Conservation (phyloP, 2,113 vertebrate species). For the Eptatretus burgeri region DNA sequence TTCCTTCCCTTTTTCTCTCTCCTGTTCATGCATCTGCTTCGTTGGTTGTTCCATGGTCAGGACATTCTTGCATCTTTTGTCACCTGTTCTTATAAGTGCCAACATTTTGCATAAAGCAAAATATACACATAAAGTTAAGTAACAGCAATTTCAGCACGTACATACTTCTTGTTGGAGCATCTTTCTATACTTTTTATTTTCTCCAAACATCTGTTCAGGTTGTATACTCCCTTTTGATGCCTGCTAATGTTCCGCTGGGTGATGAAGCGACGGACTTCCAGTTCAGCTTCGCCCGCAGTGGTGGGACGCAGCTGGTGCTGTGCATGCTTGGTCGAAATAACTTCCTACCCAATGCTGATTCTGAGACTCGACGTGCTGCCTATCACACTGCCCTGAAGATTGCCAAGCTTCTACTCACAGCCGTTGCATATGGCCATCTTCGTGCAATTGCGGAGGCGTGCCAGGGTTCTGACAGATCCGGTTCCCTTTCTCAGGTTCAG, state of each 20-base stretch:
- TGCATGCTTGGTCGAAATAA: conserved; percentile 98
- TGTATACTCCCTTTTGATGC: conserved; percentile 96
- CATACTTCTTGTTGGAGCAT: conserved; percentile 9
- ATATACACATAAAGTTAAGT: too few species aligned
- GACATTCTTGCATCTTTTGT: too few species aligned
- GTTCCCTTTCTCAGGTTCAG: conserved; percentile 57
- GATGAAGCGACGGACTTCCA: conserved; percentile 95
- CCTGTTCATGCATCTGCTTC: too few species aligned
- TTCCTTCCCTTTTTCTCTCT: too few species aligned
- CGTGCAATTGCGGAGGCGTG: conserved; percentile 85
- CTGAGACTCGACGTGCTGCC: conserved; percentile 82
- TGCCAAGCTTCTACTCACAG: conserved; percentile 72
- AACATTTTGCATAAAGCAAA: too few species aligned
- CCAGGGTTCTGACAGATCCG: conserved; percentile 62
- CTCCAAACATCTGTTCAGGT: conserved; percentile 23
- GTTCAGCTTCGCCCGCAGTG: conserved; percentile 87
- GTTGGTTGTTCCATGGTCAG: too few species aligned
- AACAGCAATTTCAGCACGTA: background rate
- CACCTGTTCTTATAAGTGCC: too few species aligned
- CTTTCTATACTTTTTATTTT: background rate
- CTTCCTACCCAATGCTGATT: conserved; percentile 89
- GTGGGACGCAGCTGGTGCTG: conserved; percentile 65
- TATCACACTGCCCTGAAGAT: conserved; percentile 95
- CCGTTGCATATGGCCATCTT: conserved; percentile 87
- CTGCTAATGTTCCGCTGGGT: conserved; percentile 70